Evolutionary conservation across 2,797 vertebrate genomes (phyloP), one percentile per base, ranked within the genome.

Genomic region (Eleutherodactylus coqui): DNA sequence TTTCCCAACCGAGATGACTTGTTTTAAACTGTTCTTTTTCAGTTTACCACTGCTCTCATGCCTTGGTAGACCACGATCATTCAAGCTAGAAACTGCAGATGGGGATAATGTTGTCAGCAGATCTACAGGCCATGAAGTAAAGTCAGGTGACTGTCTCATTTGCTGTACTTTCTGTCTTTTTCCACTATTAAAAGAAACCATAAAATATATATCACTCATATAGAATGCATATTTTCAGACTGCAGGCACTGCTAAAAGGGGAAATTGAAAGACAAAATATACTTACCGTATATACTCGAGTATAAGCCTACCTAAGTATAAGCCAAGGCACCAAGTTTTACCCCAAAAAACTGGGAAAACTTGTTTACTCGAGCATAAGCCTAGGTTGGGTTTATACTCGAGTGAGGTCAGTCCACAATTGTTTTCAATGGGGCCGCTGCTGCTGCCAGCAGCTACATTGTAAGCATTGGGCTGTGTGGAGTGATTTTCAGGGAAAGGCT

Each of bases 1-100:
- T 88, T 89, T 92, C 67, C 94, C 94, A 75, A 89, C 91, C 62
- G 93, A 93, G 47, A 94, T 92, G 27, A 89, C 75, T 92, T 87
- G 94, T 87, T 94, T 93, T 85, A 85, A 82, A 0, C 1, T 79
- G 58, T 91, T 85, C 83, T 88, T 91, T 89, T 90, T 94, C 84
- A 92, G 93, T 90, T 91, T 95, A 89, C 88, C 45, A 89, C 89
- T 89, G 76, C 86, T 88, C 21, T 85, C 84, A 84, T 8, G 58
- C 77, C 75, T 29, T 76, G 53, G 38, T 70, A 85, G 69, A 47
- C 84, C 32, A 67, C 85, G 78, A 77, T 88, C 86, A 70, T 91
- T 92, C 92, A 91, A 88, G 90, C 84, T 64, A 43, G 79, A 24
- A 41, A 19, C 14, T 43, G 34, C 36, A 73, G 27, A 76, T 67